Percentiles rank a stretch among this genome's conserved stretches.
These are phyloP conservation scores for Noctua janthina DNA, from an alignment of 2,888 invertebrate genomes.

Conservation along the genomic window DNA sequence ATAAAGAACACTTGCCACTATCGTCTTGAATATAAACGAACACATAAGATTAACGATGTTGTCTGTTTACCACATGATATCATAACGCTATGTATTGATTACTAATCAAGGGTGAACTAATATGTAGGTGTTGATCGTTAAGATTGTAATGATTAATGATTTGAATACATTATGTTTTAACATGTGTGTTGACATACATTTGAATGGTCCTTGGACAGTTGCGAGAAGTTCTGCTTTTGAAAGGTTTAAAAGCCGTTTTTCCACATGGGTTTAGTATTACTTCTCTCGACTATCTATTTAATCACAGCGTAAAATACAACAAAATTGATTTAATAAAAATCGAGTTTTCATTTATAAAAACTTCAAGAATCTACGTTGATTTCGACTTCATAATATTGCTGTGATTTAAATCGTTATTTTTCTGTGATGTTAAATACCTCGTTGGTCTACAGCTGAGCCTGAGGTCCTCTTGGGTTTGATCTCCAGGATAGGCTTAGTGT, in stretches of 20 bases:
- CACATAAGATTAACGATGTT: conserved; percentile 31
- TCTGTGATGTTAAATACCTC: background rate
- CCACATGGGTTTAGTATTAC: background rate
- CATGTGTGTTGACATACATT: conserved; percentile 17
- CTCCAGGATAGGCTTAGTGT: background rate
- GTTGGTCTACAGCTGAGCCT: background rate
- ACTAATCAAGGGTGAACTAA: conserved; percentile 40
- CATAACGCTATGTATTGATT: conserved; percentile 43
- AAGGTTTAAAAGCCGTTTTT: background rate
- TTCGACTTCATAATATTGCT: background rate
- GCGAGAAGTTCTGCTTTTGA: background rate
- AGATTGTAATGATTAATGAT: conserved; percentile 24
- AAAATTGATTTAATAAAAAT: background rate
- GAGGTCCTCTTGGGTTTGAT: background rate
- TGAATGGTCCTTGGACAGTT: conserved; percentile 4
- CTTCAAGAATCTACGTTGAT: background rate
- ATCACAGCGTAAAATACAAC: background rate
- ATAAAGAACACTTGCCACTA: background rate
- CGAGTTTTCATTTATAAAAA: background rate
- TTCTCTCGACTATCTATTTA: background rate
- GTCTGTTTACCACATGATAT: conserved; percentile 50
- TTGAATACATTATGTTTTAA: conserved; percentile 14
- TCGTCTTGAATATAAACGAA: conserved; percentile 24
- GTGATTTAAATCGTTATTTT: background rate
- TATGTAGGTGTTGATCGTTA: conserved; percentile 36